phyloP scores from a whole-genome alignment of 2,797 vertebrate species.

The Hydrolagus colliei region DNA sequence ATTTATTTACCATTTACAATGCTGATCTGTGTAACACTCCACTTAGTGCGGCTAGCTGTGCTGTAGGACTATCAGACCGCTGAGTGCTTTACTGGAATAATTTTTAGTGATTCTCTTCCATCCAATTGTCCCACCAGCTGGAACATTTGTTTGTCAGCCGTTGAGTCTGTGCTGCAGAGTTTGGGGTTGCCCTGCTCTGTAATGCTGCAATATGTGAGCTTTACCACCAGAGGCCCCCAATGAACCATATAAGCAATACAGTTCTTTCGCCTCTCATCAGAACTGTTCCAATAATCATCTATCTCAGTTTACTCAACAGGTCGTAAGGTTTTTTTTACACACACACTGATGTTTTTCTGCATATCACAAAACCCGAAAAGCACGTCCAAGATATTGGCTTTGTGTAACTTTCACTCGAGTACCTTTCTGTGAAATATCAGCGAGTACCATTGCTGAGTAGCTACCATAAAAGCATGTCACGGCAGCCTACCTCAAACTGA shows the following conservation, averaged over 20 bases:
- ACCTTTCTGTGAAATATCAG: no score
- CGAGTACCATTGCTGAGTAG: no score
- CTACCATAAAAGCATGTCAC: no score
- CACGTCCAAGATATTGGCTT: neutral
- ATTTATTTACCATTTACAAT: neutral
- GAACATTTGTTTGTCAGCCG: neutral
- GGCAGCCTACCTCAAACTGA: no score
- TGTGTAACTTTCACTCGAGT: neutral
- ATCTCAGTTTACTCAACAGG: neutral
- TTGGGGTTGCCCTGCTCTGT: neutral
- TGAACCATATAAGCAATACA: constrained; percentile 1
- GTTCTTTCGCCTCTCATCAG: no score
- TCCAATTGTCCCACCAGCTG: neutral
- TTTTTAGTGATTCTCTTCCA: neutral
- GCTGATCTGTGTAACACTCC: neutral
- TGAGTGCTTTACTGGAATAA: neutral
- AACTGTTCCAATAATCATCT: neutral
- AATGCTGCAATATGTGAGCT: neutral
- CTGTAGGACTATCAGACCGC: neutral
- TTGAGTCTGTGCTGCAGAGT: neutral
- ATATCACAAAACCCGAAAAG: neutral
- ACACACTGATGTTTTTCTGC: neutral
- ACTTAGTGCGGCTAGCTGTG: neutral
- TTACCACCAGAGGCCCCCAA: constrained; percentile 2
- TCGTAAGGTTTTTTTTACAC: neutral